These are phyloP conservation scores for Bombus affinis DNA, from an alignment of 1,140 invertebrate species.

Conservation along the genomic window DNA sequence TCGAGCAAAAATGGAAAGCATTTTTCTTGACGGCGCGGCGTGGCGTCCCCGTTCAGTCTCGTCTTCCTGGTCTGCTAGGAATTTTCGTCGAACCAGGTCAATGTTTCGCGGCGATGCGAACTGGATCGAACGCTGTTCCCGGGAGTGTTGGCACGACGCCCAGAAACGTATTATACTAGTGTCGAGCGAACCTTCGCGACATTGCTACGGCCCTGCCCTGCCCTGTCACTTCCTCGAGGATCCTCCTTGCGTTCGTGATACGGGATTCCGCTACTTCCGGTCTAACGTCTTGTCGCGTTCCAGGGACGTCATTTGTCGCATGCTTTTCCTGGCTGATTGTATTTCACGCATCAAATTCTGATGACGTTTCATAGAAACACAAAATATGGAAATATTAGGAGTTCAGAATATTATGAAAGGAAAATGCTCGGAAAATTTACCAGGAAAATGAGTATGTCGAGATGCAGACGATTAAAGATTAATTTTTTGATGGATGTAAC, in stretches of 20 bases:
- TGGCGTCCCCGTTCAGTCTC: constrained; percentile 5
- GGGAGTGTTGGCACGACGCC: constrained; percentile 59
- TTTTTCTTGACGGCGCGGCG: not conserved
- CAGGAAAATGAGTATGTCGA: too few species aligned
- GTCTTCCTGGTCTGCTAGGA: constrained; percentile 29
- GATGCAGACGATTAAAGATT: too few species aligned
- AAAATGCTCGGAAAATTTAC: not conserved
- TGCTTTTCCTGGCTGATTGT: not conserved
- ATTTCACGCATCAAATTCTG: not conserved
- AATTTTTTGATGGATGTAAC: too few species aligned
- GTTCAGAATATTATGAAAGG: not conserved
- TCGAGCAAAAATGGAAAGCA: constrained; percentile 23
- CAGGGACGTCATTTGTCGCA: not conserved
- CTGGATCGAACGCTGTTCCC: constrained; percentile 64
- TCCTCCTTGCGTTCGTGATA: not conserved
- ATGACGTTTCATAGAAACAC: not conserved
- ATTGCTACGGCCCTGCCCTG: constrained; percentile 34
- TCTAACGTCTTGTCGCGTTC: not conserved
- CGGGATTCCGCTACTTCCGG: not conserved
- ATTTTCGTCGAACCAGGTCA: constrained; percentile 62
- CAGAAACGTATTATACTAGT: constrained; percentile 59
- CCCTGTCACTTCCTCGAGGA: not conserved
- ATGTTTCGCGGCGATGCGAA: constrained; percentile 61
- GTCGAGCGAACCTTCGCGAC: constrained; percentile 44
- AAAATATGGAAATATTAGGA: not conserved